These are phyloP conservation scores for Lycaena phlaeas DNA, from an alignment of 2,888 invertebrate species.

Conservation along the genomic window DNA sequence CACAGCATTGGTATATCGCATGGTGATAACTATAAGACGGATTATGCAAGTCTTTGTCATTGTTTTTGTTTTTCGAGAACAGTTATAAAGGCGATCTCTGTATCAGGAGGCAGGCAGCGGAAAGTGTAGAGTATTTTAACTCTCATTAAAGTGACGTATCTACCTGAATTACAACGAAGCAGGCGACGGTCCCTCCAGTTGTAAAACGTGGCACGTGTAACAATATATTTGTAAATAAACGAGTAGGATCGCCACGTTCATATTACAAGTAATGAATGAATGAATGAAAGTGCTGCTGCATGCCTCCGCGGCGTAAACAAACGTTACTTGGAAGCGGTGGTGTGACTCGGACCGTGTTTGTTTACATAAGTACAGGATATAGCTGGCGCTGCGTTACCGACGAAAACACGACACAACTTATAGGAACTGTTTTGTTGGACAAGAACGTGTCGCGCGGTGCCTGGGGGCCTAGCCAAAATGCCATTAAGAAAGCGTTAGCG, in stretches of 20 bases:
- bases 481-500: too few relatives aligned
- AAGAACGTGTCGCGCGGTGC: too few relatives aligned
- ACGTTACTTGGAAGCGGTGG: conserved; percentile 17
- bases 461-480: too few relatives aligned
- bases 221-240: conserved; percentile 28
- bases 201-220: conserved; percentile 22
- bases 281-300: conserved; percentile 34
- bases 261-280: conserved; percentile 38
- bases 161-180: background rate
- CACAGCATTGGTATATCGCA: too few relatives aligned
- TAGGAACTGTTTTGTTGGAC: conserved; percentile 9
- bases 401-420: background rate
- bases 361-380: conserved; percentile 73
- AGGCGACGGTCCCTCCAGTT: background rate
- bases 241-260: conserved; percentile 27
- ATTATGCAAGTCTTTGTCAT: too few relatives aligned
- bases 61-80: too few relatives aligned
- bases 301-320: conserved; percentile 16
- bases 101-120: too few relatives aligned
- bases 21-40: too few relatives aligned
- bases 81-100: too few relatives aligned
- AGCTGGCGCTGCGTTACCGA: conserved; percentile 61
- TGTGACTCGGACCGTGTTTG: conserved; percentile 14
- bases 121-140: too few relatives aligned
- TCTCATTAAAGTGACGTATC: too few relatives aligned